These are phyloP conservation scores for Vireo griseus DNA, from an alignment of 2,797 vertebrate genomes.

Conservation along the genomic window DNA sequence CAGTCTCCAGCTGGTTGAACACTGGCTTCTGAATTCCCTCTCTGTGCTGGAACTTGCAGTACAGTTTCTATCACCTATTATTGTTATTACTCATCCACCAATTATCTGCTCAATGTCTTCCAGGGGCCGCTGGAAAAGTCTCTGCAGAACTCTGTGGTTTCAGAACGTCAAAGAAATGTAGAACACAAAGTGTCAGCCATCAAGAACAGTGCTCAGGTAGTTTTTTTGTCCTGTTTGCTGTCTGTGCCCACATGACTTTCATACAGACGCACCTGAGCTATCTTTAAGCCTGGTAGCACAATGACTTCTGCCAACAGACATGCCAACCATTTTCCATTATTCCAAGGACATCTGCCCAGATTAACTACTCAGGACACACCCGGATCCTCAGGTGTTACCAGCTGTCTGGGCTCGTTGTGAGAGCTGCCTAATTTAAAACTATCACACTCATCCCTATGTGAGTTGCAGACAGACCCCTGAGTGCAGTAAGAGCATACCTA, in stretches of 20 bases:
- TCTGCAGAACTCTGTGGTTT: constrained; percentile 84
- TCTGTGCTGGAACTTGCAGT: neutral
- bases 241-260: neutral
- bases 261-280: neutral
- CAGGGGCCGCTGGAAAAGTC: constrained; percentile 93
- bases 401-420: neutral
- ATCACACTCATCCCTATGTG: fast-evolving
- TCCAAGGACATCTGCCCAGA: neutral
- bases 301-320: neutral
- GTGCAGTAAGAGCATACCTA: neutral
- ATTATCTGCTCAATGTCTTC: neutral
- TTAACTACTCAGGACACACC: neutral
- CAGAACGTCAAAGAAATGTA: constrained; percentile 88
- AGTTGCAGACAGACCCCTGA: neutral
- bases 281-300: neutral
- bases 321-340: neutral
- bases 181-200: constrained; percentile 89
- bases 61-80: neutral
- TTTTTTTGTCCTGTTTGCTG: neutral
- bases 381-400: neutral
- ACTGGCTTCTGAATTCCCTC: neutral
- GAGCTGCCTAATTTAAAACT: neutral
- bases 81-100: neutral
- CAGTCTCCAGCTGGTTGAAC: neutral
- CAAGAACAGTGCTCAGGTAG: constrained; percentile 88